Evolutionary conservation across 2,113 vertebrate genomes (phyloP).

Genomic region (Myiopsitta monachus): DNA sequence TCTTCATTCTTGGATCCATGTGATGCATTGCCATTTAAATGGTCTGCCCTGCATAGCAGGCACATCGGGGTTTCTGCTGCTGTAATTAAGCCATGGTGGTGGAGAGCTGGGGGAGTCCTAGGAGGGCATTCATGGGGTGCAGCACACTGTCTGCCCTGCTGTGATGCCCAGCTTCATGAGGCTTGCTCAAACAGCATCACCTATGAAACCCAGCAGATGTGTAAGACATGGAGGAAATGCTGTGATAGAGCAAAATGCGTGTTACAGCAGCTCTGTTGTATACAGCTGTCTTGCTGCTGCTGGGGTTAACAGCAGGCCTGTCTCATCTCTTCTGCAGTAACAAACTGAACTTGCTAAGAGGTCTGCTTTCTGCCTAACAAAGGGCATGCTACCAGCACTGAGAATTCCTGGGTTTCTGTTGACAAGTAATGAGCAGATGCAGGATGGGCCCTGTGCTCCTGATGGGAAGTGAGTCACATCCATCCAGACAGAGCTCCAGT

Average conservation of each 20-base stretch:
- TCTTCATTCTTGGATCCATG: not conserved
- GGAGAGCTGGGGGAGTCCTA: accelerated
- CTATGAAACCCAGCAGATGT: not conserved
- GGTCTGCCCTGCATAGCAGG: not conserved
- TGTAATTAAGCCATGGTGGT: accelerated
- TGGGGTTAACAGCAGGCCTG: not conserved
- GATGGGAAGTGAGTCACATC: not conserved
- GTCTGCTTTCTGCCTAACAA: not conserved
- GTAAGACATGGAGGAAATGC: not conserved
- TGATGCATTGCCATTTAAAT: not conserved
- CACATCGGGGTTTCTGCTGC: not conserved
- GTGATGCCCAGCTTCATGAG: not conserved
- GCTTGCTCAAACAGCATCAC: not conserved
- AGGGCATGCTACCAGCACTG: accelerated
- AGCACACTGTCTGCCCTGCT: not conserved
- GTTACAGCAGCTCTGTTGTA: not conserved
- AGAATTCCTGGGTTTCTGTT: not conserved
- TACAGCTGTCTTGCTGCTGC: not conserved
- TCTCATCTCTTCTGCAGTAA: not conserved
- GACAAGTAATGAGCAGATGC: not conserved
- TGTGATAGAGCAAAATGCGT: not conserved
- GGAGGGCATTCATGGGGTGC: not conserved
- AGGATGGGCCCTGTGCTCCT: not conserved
- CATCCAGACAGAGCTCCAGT: not conserved
- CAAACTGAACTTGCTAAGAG: not conserved